Evolutionary conservation across 92 coral and sea anemone species (phyloP).

Genomic region (Phenganax marumi): DNA sequence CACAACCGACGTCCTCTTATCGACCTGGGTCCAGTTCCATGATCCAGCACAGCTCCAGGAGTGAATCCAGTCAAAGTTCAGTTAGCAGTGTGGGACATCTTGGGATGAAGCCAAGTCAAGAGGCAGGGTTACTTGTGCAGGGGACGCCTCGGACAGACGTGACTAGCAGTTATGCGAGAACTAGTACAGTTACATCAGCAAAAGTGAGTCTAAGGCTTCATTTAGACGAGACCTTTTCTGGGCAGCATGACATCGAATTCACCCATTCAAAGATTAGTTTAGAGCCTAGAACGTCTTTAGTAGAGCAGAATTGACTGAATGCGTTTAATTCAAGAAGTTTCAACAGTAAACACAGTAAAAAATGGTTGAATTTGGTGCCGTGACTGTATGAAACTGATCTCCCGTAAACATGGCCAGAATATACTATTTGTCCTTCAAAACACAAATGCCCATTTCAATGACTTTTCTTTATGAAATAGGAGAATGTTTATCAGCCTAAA

Average conservation of each 20-base stretch:
- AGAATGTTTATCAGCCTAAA: constrained; percentile 53
- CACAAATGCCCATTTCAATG: not conserved
- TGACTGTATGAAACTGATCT: no score
- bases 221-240: no score
- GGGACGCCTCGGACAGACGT: not conserved
- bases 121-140: constrained; percentile 31
- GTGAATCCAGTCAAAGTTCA: constrained; percentile 11
- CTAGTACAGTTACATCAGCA: not conserved
- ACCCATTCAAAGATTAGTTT: no score
- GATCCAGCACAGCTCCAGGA: not conserved
- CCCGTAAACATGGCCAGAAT: no score
- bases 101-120: constrained; percentile 1
- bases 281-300: no score
- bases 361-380: no score
- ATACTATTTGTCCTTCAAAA: no score
- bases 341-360: no score
- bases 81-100: not conserved
- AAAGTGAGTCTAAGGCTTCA: not conserved
- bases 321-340: no score
- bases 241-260: no score
- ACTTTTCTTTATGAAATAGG: constrained; percentile 6
- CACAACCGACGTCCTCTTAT: constrained; percentile 23
- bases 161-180: not conserved
- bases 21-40: not conserved
- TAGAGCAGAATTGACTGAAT: no score